Conservation (phyloP, 92 coral and sea anemone genomes). For the Phymanthus crucifer region DNA sequence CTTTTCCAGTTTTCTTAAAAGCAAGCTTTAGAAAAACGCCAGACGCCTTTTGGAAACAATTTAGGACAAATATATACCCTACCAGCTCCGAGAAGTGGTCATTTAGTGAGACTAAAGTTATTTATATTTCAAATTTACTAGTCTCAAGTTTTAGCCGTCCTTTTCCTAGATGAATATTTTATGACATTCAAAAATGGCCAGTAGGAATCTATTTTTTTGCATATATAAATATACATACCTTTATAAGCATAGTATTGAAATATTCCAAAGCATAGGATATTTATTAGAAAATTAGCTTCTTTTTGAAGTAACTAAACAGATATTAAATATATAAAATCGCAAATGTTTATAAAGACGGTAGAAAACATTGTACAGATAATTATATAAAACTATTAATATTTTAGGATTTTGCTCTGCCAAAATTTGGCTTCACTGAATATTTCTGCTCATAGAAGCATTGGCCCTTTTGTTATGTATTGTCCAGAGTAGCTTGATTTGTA, state of each 20-base stretch:
- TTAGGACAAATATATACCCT: neutral
- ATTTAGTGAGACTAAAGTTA: conserved; percentile 11
- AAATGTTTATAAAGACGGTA: neutral
- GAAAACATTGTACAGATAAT: conserved; percentile 8
- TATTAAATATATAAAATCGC: neutral
- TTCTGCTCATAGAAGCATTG: conserved; percentile 15
- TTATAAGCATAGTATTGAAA: neutral
- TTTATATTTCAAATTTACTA: conserved; percentile 26
- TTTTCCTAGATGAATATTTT: conserved; percentile 32
- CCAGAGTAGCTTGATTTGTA: conserved; percentile 23
- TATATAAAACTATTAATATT: neutral
- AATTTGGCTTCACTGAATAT: conserved; percentile 16
- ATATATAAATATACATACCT: neutral
- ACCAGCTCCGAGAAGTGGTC: neutral
- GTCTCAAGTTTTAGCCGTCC: conserved; percentile 24
- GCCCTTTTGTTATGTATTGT: conserved; percentile 1
- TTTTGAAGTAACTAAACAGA: neutral
- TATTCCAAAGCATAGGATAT: conserved; percentile 21
- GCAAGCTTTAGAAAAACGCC: neutral
- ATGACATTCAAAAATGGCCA: conserved; percentile 30
- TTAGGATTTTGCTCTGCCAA: neutral
- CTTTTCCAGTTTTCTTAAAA: neutral
- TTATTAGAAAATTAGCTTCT: conserved; percentile 6
- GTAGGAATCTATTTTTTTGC: conserved; percentile 31
- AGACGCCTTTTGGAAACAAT: neutral